phyloP scores from a whole-genome alignment of 2,113 vertebrate species.

The Tauraco erythrolophus region DNA sequence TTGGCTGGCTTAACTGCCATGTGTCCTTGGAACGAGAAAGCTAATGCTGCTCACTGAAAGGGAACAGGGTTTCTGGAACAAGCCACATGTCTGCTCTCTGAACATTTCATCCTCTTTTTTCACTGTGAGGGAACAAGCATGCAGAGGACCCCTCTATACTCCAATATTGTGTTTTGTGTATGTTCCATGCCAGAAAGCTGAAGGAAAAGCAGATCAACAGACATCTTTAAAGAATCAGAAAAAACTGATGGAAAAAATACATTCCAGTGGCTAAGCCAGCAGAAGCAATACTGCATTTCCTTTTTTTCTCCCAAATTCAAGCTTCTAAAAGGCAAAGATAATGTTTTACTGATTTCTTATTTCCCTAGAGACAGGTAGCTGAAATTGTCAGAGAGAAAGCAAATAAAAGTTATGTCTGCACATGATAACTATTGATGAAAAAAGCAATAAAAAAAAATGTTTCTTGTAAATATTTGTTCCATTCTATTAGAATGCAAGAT shows the following conservation, averaged over 20 bases:
- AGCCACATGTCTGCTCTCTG: not conserved
- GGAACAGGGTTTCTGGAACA: not conserved
- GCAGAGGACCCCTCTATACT: not conserved
- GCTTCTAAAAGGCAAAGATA: not conserved
- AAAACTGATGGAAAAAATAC: not conserved
- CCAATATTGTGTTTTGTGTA: not conserved
- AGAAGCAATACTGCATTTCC: not conserved
- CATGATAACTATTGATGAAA: not conserved
- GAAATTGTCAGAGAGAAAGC: not conserved
- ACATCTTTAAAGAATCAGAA: not conserved
- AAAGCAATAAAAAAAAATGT: slow-evolving; percentile 20
- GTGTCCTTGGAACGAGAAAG: not conserved
- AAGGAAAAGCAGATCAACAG: not conserved
- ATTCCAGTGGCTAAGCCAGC: not conserved
- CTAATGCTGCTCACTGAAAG: not conserved
- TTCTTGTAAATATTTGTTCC: slow-evolving; percentile 7
- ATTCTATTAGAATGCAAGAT: slow-evolving; percentile 2
- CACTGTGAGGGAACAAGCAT: not conserved
- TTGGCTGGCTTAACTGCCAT: fast-evolving
- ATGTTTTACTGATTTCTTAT: not conserved
- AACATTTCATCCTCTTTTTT: not conserved
- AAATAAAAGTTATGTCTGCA: slow-evolving; percentile 1
- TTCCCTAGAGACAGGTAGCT: not conserved
- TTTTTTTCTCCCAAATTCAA: not conserved
- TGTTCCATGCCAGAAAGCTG: not conserved